Evolutionary conservation across 2,888 invertebrate genomes (phyloP).

Genomic region (Pachycephus smyrnensis): DNA sequence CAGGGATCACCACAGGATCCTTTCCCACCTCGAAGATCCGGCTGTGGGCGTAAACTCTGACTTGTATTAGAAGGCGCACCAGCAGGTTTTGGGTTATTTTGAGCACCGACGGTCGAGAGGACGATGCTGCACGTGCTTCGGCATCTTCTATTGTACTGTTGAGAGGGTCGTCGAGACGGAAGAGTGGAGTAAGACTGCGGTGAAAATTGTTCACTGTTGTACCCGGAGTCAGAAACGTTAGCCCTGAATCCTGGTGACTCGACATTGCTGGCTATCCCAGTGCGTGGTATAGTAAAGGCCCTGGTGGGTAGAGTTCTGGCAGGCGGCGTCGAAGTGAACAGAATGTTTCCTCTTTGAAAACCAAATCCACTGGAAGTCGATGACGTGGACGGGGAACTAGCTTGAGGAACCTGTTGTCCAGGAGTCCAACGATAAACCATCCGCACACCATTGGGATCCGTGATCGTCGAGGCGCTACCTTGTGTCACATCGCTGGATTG

Average conservation of each 20-base stretch:
- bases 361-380: slow-evolving; percentile 52
- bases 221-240: slow-evolving; percentile 67
- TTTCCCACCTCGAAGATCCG: slow-evolving; percentile 42
- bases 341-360: slow-evolving; percentile 70
- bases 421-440: slow-evolving; percentile 70
- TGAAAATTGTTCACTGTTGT: slow-evolving; percentile 70
- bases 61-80: slow-evolving; percentile 57
- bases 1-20: slow-evolving; percentile 66
- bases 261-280: slow-evolving; percentile 36
- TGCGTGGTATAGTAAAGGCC: slow-evolving; percentile 55
- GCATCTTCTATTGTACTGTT: slow-evolving; percentile 70
- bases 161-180: slow-evolving; percentile 52
- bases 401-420: slow-evolving; percentile 29
- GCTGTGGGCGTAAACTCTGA: slow-evolving; percentile 57
- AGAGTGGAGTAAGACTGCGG: slow-evolving; percentile 62
- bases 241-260: slow-evolving; percentile 34
- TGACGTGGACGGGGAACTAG: slow-evolving; percentile 25
- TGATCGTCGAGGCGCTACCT: slow-evolving; percentile 56
- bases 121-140: slow-evolving; percentile 78
- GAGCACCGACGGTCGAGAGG: slow-evolving; percentile 69
- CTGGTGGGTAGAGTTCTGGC: slow-evolving; percentile 38
- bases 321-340: slow-evolving; percentile 70
- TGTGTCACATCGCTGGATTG: slow-evolving; percentile 48
- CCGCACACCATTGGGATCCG: slow-evolving; percentile 68
- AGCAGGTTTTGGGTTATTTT: slow-evolving; percentile 41